Conservation (phyloP, 2,113 vertebrate species). For the Apistogramma diplotaenia region DNA sequence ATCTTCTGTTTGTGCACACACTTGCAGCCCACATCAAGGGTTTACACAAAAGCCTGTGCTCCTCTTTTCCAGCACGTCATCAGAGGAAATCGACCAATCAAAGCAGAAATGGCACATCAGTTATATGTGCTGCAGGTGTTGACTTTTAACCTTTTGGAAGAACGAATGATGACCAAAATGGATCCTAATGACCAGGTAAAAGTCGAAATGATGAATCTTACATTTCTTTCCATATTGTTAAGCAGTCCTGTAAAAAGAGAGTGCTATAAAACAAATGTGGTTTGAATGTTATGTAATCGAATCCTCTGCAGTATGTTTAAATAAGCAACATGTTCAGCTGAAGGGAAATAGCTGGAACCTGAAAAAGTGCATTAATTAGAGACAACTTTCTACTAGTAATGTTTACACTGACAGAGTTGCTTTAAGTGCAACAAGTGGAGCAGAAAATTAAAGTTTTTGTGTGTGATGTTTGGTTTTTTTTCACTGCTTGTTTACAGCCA, state of each 20-base stretch:
- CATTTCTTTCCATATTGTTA: neutral
- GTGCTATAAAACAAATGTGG: neutral
- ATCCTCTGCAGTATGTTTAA: neutral
- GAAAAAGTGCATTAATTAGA: neutral
- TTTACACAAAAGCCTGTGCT: neutral
- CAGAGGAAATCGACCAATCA: constrained; percentile 95
- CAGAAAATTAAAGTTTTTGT: constrained; percentile 4
- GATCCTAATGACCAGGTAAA: constrained; percentile 94
- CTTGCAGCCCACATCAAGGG: neutral
- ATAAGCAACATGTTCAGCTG: neutral
- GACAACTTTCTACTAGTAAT: neutral
- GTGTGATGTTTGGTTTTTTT: neutral
- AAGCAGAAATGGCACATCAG: constrained; percentile 99
- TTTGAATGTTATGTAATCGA: neutral
- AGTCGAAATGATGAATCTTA: neutral
- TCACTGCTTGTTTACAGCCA: neutral
- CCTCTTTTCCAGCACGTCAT: constrained; percentile 86
- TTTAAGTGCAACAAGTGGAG: constrained; percentile 6
- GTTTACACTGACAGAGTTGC: neutral
- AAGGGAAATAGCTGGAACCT: neutral
- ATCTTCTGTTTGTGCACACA: neutral
- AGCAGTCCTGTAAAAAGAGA: neutral
- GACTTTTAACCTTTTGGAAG: constrained; percentile 97
- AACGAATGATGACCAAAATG: constrained; percentile 99
- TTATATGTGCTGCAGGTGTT: constrained; percentile 96